Conservation (phyloP, 2,113 vertebrate genomes). For the Scytalopus superciliaris region DNA sequence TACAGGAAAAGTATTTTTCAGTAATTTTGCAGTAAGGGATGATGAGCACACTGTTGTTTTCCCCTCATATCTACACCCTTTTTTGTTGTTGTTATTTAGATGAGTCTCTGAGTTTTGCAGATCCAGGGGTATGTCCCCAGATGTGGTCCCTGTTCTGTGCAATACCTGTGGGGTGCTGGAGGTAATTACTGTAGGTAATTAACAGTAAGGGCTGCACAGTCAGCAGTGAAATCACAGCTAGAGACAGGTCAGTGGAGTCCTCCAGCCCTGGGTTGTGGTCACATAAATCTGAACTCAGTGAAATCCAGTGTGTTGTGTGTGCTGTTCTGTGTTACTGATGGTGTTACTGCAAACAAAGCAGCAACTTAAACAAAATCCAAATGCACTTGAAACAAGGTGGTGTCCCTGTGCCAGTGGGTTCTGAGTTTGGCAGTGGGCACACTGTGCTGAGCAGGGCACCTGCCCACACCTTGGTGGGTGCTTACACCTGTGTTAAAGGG, state of each 20-base stretch:
- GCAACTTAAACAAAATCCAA: neutral
- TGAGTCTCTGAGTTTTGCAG: neutral
- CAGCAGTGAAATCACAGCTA: neutral
- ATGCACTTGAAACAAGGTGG: neutral
- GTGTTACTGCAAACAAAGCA: neutral
- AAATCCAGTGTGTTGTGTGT: neutral
- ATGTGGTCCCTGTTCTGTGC: neutral
- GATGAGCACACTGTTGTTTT: neutral
- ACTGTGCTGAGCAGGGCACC: fast-evolving
- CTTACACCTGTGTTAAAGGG: neutral
- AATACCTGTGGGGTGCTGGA: neutral
- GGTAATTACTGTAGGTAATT: neutral
- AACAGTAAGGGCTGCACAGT: neutral
- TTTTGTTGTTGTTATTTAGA: neutral
- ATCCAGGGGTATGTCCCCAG: neutral
- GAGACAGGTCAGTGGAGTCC: neutral
- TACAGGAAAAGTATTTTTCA: neutral
- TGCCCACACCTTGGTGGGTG: neutral
- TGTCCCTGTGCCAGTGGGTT: neutral
- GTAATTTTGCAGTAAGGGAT: neutral
- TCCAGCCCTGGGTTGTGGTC: neutral
- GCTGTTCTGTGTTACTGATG: neutral
- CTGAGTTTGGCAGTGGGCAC: neutral
- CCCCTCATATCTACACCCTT: neutral
- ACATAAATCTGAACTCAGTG: neutral